Base-by-base conservation (phyloP, 2,797 vertebrate species). In the Dendrocincla tyrannina region DNA sequence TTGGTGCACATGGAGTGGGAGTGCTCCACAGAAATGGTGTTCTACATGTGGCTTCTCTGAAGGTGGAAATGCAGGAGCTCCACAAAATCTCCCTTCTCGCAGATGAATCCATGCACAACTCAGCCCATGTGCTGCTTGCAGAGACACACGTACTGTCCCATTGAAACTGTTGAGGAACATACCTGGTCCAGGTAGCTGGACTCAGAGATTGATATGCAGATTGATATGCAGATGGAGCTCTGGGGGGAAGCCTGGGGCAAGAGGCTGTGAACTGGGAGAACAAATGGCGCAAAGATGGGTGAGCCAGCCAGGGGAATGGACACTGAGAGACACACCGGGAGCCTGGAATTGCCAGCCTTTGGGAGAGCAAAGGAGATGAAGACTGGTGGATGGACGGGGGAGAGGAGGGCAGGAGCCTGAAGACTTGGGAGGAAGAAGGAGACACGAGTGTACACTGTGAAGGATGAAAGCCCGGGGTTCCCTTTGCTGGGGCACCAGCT, bases 61-160 rank as follows among this genome's bases (percentile, higher is more conserved):
- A 94, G 89, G 88, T 83, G 28, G 52, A 89, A 88, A 62, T 82
- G 88, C 69, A 88, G 88, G 85, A 88, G 60, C 90, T 90, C 94
- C 88, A 89, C 91, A 95, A 94, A 96, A 94, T 75, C 72, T 84
- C 93, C 88, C 41, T 90, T 91, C 89, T 92, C 70, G 68, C 86
- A 90, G 80, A 81, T 75, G 85, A 86, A 83, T 78, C 95, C 88
- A 55, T 89, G 89, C 17, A 13, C 88, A 88, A 69, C 83, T 96
- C 84, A 73, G 92, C 93, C 86, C 83, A 42, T 32, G 7, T 79
- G 91, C 91, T 93, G 91, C 89, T 64, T 95, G 92, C 91, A 92
- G 94, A 95, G 83, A 77, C 91, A 89, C 88, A 91, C 87, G 89
- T 70, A 72, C 83, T 94, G 90, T 96, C 15, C 7, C 2, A 3